Percentiles rank a stretch among this genome's conserved stretches.
phyloP scores from a whole-genome alignment of 2,797 vertebrate species.

The Coilia nasus region DNA sequence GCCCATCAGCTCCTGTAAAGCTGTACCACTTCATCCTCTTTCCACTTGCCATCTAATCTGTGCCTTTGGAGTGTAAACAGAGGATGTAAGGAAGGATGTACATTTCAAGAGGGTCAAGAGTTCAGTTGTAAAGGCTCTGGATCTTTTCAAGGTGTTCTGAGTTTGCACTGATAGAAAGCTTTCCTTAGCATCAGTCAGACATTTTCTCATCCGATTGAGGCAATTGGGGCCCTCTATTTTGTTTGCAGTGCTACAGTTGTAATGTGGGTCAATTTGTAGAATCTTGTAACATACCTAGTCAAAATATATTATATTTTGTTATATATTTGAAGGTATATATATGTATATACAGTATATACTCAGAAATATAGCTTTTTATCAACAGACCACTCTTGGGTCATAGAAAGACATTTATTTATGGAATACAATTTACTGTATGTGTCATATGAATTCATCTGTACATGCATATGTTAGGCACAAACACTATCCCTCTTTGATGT shows the following conservation, averaged over 20 bases:
- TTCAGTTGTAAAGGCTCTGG: not conserved
- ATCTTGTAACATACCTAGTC: not conserved
- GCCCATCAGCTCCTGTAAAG: not conserved
- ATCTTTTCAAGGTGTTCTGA: not conserved
- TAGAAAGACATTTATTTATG: not conserved
- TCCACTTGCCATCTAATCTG: not conserved
- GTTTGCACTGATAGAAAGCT: not conserved
- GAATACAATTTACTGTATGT: not conserved
- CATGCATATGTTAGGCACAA: not conserved
- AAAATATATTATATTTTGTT: too few relatives aligned
- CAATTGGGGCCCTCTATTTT: not conserved
- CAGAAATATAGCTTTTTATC: not conserved
- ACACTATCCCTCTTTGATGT: not conserved
- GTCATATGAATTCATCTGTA: not conserved
- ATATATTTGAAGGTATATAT: too few relatives aligned
- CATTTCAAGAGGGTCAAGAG: too few relatives aligned
- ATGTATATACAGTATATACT: too few relatives aligned
- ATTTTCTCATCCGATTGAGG: not conserved
- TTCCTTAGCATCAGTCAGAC: not conserved
- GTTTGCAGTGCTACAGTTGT: too few relatives aligned
- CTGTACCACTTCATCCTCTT: not conserved
- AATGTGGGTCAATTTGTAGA: not conserved
- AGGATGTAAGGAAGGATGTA: not conserved
- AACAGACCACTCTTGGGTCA: not conserved
- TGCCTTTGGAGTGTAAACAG: not conserved